phyloP scores from a whole-genome alignment of 2,797 vertebrate genomes.

The Trematomus bernacchii region DNA sequence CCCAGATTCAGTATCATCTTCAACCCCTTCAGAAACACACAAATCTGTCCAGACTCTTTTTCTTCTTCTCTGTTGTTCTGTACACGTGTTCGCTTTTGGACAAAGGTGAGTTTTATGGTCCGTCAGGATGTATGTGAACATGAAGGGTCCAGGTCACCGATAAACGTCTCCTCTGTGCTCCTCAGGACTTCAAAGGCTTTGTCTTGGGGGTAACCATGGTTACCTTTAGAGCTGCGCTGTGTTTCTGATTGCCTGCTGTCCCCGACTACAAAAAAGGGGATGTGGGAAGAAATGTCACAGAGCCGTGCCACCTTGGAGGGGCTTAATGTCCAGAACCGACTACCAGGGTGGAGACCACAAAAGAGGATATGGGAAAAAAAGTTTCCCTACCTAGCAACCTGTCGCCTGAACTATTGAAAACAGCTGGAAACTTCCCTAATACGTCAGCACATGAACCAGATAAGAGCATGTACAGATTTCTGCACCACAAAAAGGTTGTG shows the following conservation, averaged over 20 bases:
- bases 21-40: constrained; percentile 30
- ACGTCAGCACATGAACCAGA: constrained; percentile 32
- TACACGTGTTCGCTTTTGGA: constrained; percentile 1
- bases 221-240: constrained; percentile 64
- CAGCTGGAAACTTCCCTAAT: constrained; percentile 22
- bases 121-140: constrained; percentile 16
- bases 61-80: not conserved
- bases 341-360: constrained; percentile 42
- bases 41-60: not conserved
- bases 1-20: constrained; percentile 68
- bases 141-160: constrained; percentile 61
- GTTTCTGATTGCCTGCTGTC: constrained; percentile 74
- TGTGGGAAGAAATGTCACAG: constrained; percentile 52
- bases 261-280: constrained; percentile 49
- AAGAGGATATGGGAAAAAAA: constrained; percentile 23
- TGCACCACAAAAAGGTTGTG: too few relatives aligned
- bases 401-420: constrained; percentile 29
- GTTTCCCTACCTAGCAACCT: constrained; percentile 31
- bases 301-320: constrained; percentile 36
- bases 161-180: constrained; percentile 46
- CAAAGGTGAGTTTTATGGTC: constrained; percentile 27
- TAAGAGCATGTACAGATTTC: not conserved
- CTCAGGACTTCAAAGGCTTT: constrained; percentile 67
- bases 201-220: constrained; percentile 79
- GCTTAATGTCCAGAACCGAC: constrained; percentile 53